Conservation (phyloP, 2,113 vertebrate genomes). For the Grus americana region DNA sequence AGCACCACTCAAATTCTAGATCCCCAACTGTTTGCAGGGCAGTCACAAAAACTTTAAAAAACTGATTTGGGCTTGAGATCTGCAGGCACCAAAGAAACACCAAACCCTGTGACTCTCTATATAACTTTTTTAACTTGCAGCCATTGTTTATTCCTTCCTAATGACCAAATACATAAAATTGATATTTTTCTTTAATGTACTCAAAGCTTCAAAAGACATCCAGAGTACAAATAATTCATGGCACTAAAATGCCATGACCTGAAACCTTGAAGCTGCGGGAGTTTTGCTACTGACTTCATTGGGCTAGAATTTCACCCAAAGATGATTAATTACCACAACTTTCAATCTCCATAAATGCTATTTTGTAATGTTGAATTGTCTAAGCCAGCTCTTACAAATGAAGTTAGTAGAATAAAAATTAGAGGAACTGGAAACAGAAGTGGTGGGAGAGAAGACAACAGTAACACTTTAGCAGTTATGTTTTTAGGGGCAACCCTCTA, state of each 20-base stretch:
- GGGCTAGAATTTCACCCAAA: background rate
- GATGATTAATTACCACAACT: constrained; percentile 2
- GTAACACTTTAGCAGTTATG: background rate
- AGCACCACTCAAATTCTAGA: background rate
- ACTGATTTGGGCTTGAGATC: background rate
- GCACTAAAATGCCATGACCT: background rate
- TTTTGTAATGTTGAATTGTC: background rate
- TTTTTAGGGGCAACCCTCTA: background rate
- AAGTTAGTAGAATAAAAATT: background rate
- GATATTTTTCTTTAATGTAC: background rate
- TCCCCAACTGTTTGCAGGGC: background rate
- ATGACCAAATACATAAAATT: background rate
- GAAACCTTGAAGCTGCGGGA: background rate
- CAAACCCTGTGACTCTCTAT: background rate
- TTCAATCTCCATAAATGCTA: background rate
- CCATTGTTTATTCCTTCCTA: background rate
- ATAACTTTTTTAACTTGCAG: background rate
- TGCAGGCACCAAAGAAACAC: constrained; percentile 26
- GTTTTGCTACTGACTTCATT: background rate
- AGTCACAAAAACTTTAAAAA: background rate
- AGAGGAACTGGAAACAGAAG: background rate
- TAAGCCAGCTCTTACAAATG: background rate
- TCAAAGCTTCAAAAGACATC: background rate
- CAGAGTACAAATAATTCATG: background rate
- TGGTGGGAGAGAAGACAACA: background rate